phyloP scores from a whole-genome alignment of 2,797 vertebrate species.

The Anguilla obscura region DNA sequence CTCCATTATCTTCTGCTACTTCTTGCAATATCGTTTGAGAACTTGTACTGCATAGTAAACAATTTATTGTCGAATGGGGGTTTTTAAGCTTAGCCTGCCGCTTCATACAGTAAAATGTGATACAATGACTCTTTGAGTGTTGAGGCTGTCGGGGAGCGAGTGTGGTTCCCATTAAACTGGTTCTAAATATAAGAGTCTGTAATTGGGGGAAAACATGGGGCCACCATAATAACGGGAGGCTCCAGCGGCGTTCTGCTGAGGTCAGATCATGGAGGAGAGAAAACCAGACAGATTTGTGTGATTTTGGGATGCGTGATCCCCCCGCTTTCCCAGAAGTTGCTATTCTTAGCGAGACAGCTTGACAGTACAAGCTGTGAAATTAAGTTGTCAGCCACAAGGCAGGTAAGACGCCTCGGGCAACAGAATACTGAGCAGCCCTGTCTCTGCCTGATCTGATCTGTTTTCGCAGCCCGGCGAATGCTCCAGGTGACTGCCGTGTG shows the following conservation, averaged over 20 bases:
- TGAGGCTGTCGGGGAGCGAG: background rate
- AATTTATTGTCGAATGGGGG: background rate
- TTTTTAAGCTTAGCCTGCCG: background rate
- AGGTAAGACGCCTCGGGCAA: conserved; percentile 36
- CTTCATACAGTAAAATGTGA: background rate
- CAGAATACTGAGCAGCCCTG: conserved; percentile 12
- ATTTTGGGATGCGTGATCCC: conserved; percentile 43
- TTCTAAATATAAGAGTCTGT: conserved; percentile 24
- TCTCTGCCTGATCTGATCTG: conserved; percentile 44
- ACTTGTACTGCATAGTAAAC: background rate
- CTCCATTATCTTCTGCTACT: background rate
- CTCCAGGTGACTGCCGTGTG: conserved; percentile 9
- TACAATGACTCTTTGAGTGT: background rate
- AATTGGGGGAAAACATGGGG: conserved; percentile 20
- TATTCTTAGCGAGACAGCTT: conserved; percentile 40
- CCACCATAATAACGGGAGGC: conserved; percentile 10
- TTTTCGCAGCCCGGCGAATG: conserved; percentile 45
- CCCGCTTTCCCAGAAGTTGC: conserved; percentile 37
- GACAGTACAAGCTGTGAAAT: conserved; percentile 34
- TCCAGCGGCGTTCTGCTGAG: conserved; percentile 16
- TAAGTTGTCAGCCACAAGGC: conserved; percentile 25
- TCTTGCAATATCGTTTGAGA: background rate
- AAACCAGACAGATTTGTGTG: conserved; percentile 42
- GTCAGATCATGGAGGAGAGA: conserved; percentile 38
- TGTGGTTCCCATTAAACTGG: conserved; percentile 16